Evolutionary conservation across 2,797 vertebrate species (phyloP).

Genomic region (Myotis pilosus): DNA sequence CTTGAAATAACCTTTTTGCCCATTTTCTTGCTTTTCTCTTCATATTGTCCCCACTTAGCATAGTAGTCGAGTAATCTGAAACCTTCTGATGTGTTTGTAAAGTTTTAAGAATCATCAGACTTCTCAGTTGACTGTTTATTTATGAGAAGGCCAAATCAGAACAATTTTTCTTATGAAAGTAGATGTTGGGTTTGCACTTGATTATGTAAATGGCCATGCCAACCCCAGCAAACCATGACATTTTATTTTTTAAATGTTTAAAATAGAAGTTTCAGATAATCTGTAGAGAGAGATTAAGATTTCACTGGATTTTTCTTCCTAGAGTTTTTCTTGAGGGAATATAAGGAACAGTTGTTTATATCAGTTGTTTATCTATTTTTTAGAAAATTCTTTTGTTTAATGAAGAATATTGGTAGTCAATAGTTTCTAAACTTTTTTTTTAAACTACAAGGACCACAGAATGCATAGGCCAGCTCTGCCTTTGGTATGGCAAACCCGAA

Average conservation of each 20-base stretch:
- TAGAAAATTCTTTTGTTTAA: too few species aligned
- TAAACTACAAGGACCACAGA: too few species aligned
- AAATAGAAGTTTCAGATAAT: too few species aligned
- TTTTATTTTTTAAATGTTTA: not conserved
- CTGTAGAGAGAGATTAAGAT: too few species aligned
- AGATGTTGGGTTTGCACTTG: not conserved
- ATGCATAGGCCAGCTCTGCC: too few species aligned
- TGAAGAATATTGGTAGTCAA: too few species aligned
- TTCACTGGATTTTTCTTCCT: too few species aligned
- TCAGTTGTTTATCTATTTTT: too few species aligned
- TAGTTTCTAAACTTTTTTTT: too few species aligned
- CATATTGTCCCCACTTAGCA: slow-evolving; percentile 5
- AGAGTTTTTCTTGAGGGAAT: too few species aligned
- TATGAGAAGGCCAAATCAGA: not conserved
- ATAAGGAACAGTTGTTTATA: too few species aligned
- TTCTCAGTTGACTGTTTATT: not conserved
- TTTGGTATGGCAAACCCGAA: too few species aligned
- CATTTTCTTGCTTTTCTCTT: not conserved
- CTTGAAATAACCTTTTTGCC: slow-evolving; percentile 54
- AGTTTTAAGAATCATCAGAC: not conserved
- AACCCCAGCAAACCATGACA: not conserved
- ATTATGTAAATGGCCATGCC: not conserved
- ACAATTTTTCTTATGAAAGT: not conserved
- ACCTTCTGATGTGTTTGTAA: slow-evolving; percentile 31
- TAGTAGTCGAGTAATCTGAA: slow-evolving; percentile 65